Percentiles rank a stretch among this genome's conserved stretches.
phyloP scores from a whole-genome alignment of 2,888 invertebrate genomes.

The Cantharis lateralis region DNA sequence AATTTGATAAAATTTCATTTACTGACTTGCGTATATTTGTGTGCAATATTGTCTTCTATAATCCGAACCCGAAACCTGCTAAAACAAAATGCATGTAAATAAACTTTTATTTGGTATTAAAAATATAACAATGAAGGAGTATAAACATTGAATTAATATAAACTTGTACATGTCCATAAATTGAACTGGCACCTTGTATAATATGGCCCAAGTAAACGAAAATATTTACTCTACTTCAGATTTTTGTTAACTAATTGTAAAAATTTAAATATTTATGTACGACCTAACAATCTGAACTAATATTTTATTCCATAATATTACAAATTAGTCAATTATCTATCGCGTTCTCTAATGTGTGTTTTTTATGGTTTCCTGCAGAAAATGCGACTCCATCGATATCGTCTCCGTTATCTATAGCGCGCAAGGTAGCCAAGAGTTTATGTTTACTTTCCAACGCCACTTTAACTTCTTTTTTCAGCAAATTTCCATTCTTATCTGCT shows the following conservation, averaged over 20 bases:
- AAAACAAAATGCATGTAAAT: neutral
- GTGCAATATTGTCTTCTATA: too few relatives aligned
- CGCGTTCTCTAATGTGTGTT: neutral
- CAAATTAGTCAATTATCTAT: neutral
- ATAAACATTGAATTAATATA: neutral
- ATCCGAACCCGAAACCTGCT: neutral
- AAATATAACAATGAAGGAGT: neutral
- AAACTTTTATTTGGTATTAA: neutral
- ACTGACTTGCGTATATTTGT: too few relatives aligned
- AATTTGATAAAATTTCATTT: neutral
- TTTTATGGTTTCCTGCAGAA: neutral
- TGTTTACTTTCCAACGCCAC: conserved; percentile 57
- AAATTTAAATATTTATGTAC: neutral
- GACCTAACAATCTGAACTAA: neutral
- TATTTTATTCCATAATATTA: neutral
- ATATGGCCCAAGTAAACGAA: neutral
- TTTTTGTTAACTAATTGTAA: neutral
- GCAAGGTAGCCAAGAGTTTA: conserved; percentile 65
- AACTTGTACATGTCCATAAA: neutral
- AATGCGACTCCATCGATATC: conserved; percentile 38
- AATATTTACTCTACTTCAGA: neutral
- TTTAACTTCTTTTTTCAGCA: conserved; percentile 36
- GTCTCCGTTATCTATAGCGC: conserved; percentile 64
- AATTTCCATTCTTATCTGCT: conserved; percentile 36
- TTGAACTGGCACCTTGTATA: neutral